Conservation (phyloP, 2,113 vertebrate genomes). For the Sminthopsis crassicaudata region DNA sequence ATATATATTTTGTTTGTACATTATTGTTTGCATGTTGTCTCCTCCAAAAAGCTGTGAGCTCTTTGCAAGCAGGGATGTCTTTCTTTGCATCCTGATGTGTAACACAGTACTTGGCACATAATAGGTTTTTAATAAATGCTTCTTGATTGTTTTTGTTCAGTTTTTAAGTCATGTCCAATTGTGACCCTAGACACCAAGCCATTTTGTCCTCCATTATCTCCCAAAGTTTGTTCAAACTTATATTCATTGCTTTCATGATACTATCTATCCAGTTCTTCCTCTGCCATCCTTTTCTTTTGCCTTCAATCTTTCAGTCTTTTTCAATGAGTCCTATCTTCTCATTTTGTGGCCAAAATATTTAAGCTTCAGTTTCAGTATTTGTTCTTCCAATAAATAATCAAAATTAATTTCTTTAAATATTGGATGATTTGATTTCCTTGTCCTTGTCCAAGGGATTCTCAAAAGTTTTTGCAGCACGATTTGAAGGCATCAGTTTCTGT, state of each 20-base stretch:
- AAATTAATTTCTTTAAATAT: background rate
- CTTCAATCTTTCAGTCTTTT: background rate
- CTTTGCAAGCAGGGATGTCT: background rate
- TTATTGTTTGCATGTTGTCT: background rate
- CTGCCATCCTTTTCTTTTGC: background rate
- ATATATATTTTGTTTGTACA: background rate
- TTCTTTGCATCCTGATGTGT: background rate
- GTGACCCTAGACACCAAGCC: background rate
- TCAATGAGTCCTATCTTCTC: background rate
- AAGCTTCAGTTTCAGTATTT: background rate
- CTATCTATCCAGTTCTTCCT: background rate
- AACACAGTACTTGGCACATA: background rate
- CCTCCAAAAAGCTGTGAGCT: background rate
- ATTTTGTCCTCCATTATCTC: background rate
- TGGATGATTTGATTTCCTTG: background rate
- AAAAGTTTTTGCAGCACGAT: background rate
- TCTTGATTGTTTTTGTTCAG: background rate
- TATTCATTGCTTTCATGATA: background rate
- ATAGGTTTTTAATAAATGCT: background rate
- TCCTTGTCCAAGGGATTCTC: background rate
- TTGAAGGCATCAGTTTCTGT: background rate
- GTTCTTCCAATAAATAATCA: background rate
- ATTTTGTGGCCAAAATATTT: background rate
- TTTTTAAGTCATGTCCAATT: background rate
- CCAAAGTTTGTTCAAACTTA: background rate